These are phyloP conservation scores for Hirtodrosophila confusa DNA, from an alignment of 2,888 invertebrate genomes.

Conservation along the genomic window DNA sequence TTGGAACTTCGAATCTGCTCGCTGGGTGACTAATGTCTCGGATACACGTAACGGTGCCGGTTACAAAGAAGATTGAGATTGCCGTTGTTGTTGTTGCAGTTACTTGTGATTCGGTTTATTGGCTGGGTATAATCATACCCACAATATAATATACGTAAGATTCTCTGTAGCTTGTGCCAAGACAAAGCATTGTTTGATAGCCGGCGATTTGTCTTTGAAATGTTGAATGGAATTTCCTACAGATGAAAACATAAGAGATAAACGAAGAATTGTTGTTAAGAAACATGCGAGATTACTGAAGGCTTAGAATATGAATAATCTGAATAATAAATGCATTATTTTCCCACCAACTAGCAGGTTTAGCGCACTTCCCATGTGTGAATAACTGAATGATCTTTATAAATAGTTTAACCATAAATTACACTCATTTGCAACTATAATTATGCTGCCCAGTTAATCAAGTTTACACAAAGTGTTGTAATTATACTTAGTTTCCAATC, in stretches of 20 bases:
- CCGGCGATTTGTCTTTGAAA: conserved; percentile 21
- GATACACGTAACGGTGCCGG: conserved; percentile 49
- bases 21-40: conserved; percentile 49
- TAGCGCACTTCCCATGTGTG: no score
- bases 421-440: no score
- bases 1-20: conserved; percentile 4
- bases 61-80: conserved; percentile 24
- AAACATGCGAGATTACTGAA: no score
- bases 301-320: no score
- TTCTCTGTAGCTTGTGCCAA: neutral
- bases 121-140: neutral
- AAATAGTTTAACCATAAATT: no score
- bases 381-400: no score
- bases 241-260: conserved; percentile 2
- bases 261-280: conserved; percentile 5
- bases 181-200: conserved; percentile 27
- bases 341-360: no score
- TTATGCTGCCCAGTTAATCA: no score
- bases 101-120: conserved; percentile 24
- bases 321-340: no score
- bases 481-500: no score
- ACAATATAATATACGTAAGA: neutral
- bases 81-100: neutral
- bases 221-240: conserved; percentile 10
- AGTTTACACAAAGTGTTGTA: no score